Evolutionary conservation across 2,113 vertebrate species (phyloP), one percentile per base, ranked within the genome.

Genomic region (Phyllostomus hastatus): DNA sequence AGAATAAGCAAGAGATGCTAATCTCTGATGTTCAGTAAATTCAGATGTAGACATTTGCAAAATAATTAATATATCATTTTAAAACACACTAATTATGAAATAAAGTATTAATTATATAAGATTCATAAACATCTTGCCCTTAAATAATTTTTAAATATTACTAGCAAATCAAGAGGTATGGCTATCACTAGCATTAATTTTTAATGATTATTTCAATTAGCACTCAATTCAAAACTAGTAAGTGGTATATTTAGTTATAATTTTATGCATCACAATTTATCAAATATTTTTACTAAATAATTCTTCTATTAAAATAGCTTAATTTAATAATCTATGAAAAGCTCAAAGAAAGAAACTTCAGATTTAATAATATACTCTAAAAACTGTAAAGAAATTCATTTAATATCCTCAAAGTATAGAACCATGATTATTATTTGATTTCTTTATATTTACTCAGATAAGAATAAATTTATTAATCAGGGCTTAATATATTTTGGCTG

Each of bases 61-160:
- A 95, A 81, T 89, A 94, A 95, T 87, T 54, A 89, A 54, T 76
- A 52, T 41, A 33, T 43, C 35, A 67, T 76, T 88, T 88, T 90
- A 93, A 94, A 94, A 76, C 20, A 95, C 57, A 41, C 16, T 88
- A 48, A 78, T 94, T 91, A 88, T 79, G 59, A 97, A 96, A 78
- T 82, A 33, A 96, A 17, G 2, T 28, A 6, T 75, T 92, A 93
- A 90, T 95, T 92, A 83, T 46, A n/a, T 83, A 81, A 89, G 57
- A 43, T 82, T 88, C 22, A 82, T 31, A 93, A 89, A 85, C 75
- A 88, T 26, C 50, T 93, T 86, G 16, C 33, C 33, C 33, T 92
- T 76, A 91, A 87, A 73, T 92, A 78, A 70, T 85, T 69, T 76
- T 85, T 46, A 92, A 87, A 95, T 87, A 82, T 88, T 86, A 3